These are phyloP conservation scores for Mesorhabditis sp. DNA, from an alignment of 2,888 invertebrate species.

Conservation along the genomic window DNA sequence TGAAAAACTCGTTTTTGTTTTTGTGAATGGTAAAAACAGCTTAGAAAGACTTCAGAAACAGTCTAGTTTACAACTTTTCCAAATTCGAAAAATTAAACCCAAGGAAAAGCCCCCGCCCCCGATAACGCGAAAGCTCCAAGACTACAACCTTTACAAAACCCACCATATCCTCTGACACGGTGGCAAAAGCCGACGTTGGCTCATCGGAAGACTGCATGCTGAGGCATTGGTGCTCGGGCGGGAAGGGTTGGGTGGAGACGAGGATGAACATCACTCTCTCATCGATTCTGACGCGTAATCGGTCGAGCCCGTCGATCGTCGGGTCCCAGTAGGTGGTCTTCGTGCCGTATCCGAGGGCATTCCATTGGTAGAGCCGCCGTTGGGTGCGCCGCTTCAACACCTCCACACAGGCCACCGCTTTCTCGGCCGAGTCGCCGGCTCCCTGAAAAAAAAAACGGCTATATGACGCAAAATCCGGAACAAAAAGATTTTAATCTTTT, in stretches of 20 bases:
- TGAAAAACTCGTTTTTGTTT: too few species aligned
- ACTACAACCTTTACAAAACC: too few species aligned
- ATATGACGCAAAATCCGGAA: background rate
- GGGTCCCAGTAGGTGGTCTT: constrained; percentile 6
- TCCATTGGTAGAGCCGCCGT: background rate
- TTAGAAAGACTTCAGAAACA: too few species aligned
- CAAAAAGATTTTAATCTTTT: too few species aligned
- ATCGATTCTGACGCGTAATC: constrained; percentile 1
- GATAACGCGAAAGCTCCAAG: too few species aligned
- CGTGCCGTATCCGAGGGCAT: background rate
- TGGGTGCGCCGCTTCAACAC: background rate
- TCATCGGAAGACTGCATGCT: background rate
- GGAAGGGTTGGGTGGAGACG: background rate
- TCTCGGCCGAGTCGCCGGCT: background rate
- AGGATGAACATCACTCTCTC: background rate
- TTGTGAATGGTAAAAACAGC: too few species aligned
- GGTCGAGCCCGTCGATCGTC: background rate
- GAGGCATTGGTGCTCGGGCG: background rate
- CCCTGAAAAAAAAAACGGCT: background rate
- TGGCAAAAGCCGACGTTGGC: too few species aligned
- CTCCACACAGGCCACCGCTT: background rate
- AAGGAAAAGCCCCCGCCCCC: too few species aligned
- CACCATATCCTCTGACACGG: too few species aligned
- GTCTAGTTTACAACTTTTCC: too few species aligned
- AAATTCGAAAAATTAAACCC: too few species aligned